These are phyloP conservation scores for Psylliodes chrysocephalus DNA, from an alignment of 2,888 invertebrate species.

Conservation along the genomic window DNA sequence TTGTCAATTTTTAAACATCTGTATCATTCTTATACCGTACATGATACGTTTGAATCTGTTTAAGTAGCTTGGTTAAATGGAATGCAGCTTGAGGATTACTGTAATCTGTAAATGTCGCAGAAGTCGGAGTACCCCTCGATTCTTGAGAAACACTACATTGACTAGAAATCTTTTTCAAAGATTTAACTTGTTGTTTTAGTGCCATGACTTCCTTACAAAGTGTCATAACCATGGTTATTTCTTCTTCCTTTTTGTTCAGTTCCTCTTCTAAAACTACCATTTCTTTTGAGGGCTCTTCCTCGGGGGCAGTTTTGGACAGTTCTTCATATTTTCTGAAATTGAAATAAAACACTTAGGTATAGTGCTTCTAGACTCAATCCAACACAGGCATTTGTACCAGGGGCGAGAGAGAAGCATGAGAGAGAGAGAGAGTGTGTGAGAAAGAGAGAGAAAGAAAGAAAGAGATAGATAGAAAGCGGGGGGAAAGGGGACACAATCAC, in stretches of 20 bases:
- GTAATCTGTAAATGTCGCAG: constrained; percentile 47
- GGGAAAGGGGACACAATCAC: too few relatives aligned
- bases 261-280: constrained; percentile 59
- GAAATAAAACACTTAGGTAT: too few relatives aligned
- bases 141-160: constrained; percentile 47
- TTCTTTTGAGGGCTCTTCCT: constrained; percentile 49
- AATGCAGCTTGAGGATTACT: constrained; percentile 58
- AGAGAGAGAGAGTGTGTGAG: too few relatives aligned
- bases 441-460: too few relatives aligned
- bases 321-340: constrained; percentile 54
- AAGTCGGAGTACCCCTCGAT: constrained; percentile 31
- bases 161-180: constrained; percentile 55
- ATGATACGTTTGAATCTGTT: constrained; percentile 62
- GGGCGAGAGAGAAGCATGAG: too few relatives aligned
- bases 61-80: constrained; percentile 61
- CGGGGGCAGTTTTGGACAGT: constrained; percentile 49
- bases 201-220: constrained; percentile 63
- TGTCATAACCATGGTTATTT: constrained; percentile 63
- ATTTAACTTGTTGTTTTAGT: constrained; percentile 61
- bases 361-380: too few relatives aligned
- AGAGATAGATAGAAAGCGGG: too few relatives aligned
- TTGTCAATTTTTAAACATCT: background rate
- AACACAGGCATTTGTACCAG: too few relatives aligned
- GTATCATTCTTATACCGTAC: constrained; percentile 49
- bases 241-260: constrained; percentile 61